Conservation (phyloP, 2,888 invertebrate species). For the Iselma pallidipennis region DNA sequence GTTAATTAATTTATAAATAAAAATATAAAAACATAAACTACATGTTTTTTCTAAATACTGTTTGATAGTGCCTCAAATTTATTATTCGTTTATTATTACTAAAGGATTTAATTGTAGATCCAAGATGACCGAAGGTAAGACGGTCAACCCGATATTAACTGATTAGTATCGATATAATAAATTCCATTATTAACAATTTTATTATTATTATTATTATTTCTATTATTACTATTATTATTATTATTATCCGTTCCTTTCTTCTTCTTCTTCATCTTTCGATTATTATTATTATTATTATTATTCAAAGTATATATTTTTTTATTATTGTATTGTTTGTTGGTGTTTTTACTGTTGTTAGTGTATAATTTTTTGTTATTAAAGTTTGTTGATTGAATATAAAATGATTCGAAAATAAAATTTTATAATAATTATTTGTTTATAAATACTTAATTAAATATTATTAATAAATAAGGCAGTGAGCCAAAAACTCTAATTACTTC, state of each 20-base stretch:
- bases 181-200: background rate
- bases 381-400: background rate
- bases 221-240: background rate
- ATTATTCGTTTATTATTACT: constrained; percentile 32
- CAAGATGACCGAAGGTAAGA: constrained; percentile 32
- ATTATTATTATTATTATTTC: background rate
- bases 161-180: background rate
- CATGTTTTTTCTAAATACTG: constrained; percentile 36
- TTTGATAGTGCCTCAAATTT: constrained; percentile 44
- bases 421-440: background rate
- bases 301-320: background rate
- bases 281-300: background rate
- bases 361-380: background rate
- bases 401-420: background rate
- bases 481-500: background rate
- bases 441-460: background rate
- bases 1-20: background rate
- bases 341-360: background rate
- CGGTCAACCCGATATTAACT: background rate
- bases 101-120: constrained; percentile 27
- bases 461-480: background rate
- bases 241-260: too few species aligned
- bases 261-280: too few species aligned
- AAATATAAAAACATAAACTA: constrained; percentile 14
- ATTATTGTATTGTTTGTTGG: background rate